phyloP scores from a whole-genome alignment of 2,113 vertebrate species.

The Manacus vitellinus region DNA sequence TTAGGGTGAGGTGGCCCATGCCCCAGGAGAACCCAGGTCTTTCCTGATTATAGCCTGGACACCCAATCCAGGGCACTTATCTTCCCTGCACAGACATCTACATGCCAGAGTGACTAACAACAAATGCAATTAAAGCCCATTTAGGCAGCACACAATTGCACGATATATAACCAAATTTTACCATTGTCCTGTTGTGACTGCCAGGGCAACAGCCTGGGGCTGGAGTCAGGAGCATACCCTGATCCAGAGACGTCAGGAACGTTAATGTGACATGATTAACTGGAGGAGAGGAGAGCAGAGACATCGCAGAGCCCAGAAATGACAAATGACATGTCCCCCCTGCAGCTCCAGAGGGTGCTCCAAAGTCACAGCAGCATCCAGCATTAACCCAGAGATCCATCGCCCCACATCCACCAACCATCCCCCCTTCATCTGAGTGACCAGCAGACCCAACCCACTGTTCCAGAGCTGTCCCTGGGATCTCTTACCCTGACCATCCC shows the following conservation, averaged over 20 bases:
- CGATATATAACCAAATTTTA: background rate
- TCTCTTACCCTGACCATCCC: background rate
- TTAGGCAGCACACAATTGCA: background rate
- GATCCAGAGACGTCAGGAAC: fast-evolving
- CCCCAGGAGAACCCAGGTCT: background rate
- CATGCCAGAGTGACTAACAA: background rate
- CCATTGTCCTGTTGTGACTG: background rate
- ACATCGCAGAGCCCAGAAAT: background rate
- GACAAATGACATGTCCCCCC: background rate
- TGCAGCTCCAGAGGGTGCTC: background rate
- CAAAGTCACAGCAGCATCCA: background rate
- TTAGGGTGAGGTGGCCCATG: background rate
- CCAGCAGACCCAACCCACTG: background rate
- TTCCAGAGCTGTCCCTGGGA: background rate
- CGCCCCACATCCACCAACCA: background rate
- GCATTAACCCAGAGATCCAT: background rate
- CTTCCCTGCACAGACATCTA: background rate
- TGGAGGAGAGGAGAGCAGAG: background rate
- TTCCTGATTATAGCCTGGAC: background rate
- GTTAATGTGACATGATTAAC: background rate
- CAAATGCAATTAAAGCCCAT: fast-evolving
- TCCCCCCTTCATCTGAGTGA: background rate
- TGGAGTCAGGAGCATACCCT: background rate
- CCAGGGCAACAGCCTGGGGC: background rate
- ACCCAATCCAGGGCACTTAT: background rate